A percentile compares a stretch with the other conserved stretches of the same genome.
These are phyloP conservation scores for Eulemur mongoz DNA, from an alignment of 2,797 vertebrate species.

Conservation along the genomic window DNA sequence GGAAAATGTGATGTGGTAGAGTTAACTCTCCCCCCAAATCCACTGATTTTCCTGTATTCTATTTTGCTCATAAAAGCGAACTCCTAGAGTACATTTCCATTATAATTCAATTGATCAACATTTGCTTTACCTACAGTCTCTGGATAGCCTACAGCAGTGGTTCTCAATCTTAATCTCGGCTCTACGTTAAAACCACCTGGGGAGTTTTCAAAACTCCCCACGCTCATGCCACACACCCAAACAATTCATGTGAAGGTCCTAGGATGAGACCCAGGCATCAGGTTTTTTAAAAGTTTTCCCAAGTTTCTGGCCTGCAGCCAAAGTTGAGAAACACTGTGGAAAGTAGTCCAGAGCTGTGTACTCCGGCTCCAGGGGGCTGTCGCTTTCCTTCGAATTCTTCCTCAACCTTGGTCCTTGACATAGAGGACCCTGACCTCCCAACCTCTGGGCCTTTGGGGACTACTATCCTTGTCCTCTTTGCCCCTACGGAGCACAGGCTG, in stretches of 20 bases:
- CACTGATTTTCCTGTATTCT: neutral
- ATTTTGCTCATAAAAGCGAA: neutral
- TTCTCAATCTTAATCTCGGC: neutral
- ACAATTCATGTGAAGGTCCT: neutral
- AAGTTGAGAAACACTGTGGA: neutral
- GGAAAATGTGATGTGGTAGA: neutral
- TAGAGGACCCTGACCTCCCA: too few relatives aligned
- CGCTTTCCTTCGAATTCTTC: neutral
- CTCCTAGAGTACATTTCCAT: neutral
- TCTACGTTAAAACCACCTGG: neutral
- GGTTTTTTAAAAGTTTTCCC: neutral
- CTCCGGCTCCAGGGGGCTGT: neutral
- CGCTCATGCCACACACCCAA: too few relatives aligned
- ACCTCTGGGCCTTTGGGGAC: neutral
- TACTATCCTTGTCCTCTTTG: accelerated
- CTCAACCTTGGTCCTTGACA: neutral
- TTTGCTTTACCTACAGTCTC: neutral
- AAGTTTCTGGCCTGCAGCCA: neutral
- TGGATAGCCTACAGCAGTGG: neutral
- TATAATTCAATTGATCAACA: neutral
- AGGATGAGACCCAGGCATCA: neutral
- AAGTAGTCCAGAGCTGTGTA: neutral
- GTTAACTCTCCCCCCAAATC: neutral
- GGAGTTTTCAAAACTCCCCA: neutral
- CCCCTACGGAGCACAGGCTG: neutral